These are phyloP conservation scores for Fregetta grallaria DNA, from an alignment of 2,113 vertebrate genomes.

Conservation along the genomic window DNA sequence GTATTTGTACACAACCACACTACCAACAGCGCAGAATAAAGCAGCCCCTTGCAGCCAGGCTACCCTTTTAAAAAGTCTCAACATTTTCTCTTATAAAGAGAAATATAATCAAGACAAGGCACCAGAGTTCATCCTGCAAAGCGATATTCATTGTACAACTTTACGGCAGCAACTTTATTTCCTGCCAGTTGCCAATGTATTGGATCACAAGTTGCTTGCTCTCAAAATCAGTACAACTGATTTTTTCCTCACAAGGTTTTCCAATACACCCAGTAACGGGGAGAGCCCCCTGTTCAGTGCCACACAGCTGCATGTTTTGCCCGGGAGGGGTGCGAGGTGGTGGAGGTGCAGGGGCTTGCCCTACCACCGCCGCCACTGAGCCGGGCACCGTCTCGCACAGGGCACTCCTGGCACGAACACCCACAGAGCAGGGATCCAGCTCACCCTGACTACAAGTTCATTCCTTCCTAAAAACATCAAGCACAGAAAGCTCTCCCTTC, in stretches of 20 bases:
- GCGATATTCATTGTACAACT: neutral
- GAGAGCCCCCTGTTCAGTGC: neutral
- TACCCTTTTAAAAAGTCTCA: neutral
- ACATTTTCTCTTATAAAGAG: neutral
- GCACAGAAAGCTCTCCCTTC: rapidly evolving
- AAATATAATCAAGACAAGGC: neutral
- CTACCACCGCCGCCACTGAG: rapidly evolving
- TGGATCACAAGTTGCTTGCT: neutral
- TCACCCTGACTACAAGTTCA: neutral
- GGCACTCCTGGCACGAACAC: neutral
- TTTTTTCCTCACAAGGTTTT: neutral
- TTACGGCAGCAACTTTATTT: neutral
- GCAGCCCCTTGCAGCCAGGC: neutral
- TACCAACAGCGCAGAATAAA: neutral
- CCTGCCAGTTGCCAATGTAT: neutral
- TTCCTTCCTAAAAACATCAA: neutral
- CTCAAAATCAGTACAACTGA: neutral
- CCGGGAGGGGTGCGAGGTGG: neutral
- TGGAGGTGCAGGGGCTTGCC: rapidly evolving
- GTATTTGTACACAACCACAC: neutral
- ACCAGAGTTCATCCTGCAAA: neutral
- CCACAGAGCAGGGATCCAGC: neutral
- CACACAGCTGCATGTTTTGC: neutral
- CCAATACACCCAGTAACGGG: rapidly evolving
- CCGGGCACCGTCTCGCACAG: rapidly evolving